Base-by-base conservation (phyloP, 2,797 vertebrate genomes). In the Peromyscus eremicus region DNA sequence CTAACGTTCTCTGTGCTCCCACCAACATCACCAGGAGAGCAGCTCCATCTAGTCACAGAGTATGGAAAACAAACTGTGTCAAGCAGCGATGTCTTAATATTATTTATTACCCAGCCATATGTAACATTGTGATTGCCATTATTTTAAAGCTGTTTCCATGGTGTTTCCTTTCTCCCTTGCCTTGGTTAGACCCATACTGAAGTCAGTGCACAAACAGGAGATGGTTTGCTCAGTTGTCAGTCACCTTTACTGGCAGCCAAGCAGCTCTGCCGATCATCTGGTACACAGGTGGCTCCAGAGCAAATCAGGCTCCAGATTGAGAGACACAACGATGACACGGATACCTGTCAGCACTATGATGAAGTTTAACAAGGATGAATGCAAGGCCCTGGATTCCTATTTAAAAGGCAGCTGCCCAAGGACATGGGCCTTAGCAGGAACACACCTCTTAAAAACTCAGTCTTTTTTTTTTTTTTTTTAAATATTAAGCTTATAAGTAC, bases 351-450 rank as follows among this genome's bases (percentile, higher is more conserved):
- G 64, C 32, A 13, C 62, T 17, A 13, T 71, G 94, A 96, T 62
- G 64, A 83, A 91, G n/a, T 93, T 89, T 85, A 94, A 96, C 90
- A 96, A 95, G 77, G 88, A 96, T 92, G 73, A 92, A 96, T 91
- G 88, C 68, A 89, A 97, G 93, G 71, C 87, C 89, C 84, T 91
- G 85, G 52, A 86, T 96, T 62, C 82, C 29, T 95, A 91, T 94
- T 88, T 83, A 75, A 94, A 86, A 89, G 2, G 55, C 60, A 92
- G 62, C 43, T 92, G 27, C 85, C 79, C 94, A 96, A 92, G 93
- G 94, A 37, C 88, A 2, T 19, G 21, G 83, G 71, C 62, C 85
- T 96, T 79, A 89, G 77, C 29, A 85, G 73, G 96, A 95, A 88
- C 16, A 88, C 13, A 80, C 0, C 1, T 71, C 89, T 79, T 34